A percentile compares a stretch with the other conserved stretches of the same genome.
Conservation (phyloP, 1,140 invertebrate genomes). For the Hyles euphorbiae region DNA sequence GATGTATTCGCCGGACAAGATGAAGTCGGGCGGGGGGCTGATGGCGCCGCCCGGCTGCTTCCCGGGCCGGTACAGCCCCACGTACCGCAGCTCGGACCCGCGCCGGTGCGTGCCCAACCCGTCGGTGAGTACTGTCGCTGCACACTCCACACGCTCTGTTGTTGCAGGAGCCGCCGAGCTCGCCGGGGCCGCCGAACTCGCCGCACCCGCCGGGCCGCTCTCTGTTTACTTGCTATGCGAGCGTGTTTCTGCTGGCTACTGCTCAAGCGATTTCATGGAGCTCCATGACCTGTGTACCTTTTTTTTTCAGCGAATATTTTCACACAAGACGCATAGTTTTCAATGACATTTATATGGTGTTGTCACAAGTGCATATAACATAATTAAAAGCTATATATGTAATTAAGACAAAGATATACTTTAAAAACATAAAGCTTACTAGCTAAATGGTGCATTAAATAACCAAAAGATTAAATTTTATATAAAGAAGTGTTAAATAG, state of each 20-base stretch:
- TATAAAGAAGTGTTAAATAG: no score
- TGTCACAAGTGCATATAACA: no score
- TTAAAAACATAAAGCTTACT: no score
- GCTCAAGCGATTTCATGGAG: slow-evolving; percentile 44
- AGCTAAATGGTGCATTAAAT: no score
- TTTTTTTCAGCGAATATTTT: slow-evolving; percentile 21
- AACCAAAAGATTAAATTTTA: no score
- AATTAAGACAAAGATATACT: no score
- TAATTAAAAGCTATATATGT: no score
- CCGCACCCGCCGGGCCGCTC: not conserved
- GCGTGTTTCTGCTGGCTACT: slow-evolving; percentile 31
- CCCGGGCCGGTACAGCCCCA: slow-evolving; percentile 71
- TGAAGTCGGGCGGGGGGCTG: slow-evolving; percentile 72
- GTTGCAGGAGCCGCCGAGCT: no score
- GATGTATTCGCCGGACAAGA: slow-evolving; percentile 75
- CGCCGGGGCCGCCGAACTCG: not conserved
- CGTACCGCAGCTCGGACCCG: slow-evolving; percentile 67
- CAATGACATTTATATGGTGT: not conserved
- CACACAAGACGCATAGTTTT: not conserved
- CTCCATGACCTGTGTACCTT: slow-evolving; percentile 31
- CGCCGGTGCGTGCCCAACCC: slow-evolving; percentile 71
- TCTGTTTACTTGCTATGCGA: slow-evolving; percentile 35
- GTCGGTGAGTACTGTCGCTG: slow-evolving; percentile 58
- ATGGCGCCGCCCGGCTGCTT: slow-evolving; percentile 73
- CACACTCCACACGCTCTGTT: no score